These are phyloP conservation scores for Drosophila varians DNA, from an alignment of 1,140 invertebrate species.

Conservation along the genomic window DNA sequence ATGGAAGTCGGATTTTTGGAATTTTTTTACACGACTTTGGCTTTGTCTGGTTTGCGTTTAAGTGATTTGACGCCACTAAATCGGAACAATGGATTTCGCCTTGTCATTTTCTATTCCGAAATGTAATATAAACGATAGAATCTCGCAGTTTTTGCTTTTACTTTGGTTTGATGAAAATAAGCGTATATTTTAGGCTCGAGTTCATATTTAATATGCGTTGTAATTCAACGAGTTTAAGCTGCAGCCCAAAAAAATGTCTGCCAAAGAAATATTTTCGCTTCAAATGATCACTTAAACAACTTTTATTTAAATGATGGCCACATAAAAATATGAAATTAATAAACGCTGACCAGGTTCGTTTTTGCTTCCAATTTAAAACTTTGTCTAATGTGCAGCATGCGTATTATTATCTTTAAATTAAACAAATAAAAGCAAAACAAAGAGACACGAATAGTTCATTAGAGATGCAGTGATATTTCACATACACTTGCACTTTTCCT, in stretches of 20 bases:
- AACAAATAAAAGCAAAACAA: constrained; percentile 13
- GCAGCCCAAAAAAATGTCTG: constrained; percentile 16
- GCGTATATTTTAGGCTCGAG: constrained; percentile 20
- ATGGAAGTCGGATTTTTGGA: constrained; percentile 22
- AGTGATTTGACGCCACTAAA: constrained; percentile 74
- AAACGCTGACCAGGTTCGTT: not conserved
- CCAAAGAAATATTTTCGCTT: too few relatives aligned
- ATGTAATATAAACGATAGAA: constrained; percentile 24
- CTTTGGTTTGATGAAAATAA: constrained; percentile 36
- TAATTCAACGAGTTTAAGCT: constrained; percentile 44
- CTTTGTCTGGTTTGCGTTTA: constrained; percentile 65
- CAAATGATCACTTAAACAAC: too few relatives aligned
- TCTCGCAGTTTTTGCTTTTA: constrained; percentile 41
- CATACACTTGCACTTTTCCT: constrained; percentile 14
- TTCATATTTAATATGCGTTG: constrained; percentile 47
- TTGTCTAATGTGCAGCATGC: not conserved
- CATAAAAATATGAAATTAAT: too few relatives aligned
- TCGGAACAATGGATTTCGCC: constrained; percentile 44
- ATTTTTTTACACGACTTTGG: constrained; percentile 23
- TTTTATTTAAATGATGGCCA: too few relatives aligned
- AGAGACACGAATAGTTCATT: constrained; percentile 26
- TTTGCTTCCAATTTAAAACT: not conserved
- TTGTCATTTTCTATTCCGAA: constrained; percentile 36
- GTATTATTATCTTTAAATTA: constrained; percentile 7
- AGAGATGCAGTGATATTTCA: constrained; percentile 16